phyloP scores from a whole-genome alignment of 2,888 invertebrate species.

The Thalpophila matura region DNA sequence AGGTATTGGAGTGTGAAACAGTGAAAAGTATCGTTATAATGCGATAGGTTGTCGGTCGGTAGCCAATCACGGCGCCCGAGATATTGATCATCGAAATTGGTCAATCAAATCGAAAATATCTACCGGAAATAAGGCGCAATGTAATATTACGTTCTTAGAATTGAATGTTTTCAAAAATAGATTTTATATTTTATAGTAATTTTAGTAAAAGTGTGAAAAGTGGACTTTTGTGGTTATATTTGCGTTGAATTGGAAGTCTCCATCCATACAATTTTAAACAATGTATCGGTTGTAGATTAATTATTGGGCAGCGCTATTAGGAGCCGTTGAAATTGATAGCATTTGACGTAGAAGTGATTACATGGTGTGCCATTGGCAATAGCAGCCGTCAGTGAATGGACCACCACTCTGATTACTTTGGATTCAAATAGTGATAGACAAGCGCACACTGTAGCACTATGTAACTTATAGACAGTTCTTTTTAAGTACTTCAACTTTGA shows the following conservation, averaged over 20 bases:
- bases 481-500: background rate
- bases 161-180: constrained; percentile 80
- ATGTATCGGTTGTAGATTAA: constrained; percentile 46
- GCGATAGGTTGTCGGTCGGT: constrained; percentile 78
- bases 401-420: constrained; percentile 75
- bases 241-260: constrained; percentile 3
- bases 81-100: constrained; percentile 90
- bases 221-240: constrained; percentile 27
- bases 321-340: constrained; percentile 59
- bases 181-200: constrained; percentile 55
- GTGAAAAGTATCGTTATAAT: constrained; percentile 74
- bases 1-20: constrained; percentile 81
- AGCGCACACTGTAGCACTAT: constrained; percentile 59
- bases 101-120: constrained; percentile 89
- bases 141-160: constrained; percentile 81
- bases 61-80: constrained; percentile 88
- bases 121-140: constrained; percentile 89
- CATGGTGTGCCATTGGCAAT: constrained; percentile 62
- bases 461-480: constrained; percentile 35
- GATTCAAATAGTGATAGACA: constrained; percentile 76
- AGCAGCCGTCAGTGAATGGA: constrained; percentile 70
- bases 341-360: constrained; percentile 64
- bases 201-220: constrained; percentile 61
- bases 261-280: constrained; percentile 20
- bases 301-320: constrained; percentile 43